phyloP scores from a whole-genome alignment of 2,113 vertebrate species.

The Cinclus mexicanus region DNA sequence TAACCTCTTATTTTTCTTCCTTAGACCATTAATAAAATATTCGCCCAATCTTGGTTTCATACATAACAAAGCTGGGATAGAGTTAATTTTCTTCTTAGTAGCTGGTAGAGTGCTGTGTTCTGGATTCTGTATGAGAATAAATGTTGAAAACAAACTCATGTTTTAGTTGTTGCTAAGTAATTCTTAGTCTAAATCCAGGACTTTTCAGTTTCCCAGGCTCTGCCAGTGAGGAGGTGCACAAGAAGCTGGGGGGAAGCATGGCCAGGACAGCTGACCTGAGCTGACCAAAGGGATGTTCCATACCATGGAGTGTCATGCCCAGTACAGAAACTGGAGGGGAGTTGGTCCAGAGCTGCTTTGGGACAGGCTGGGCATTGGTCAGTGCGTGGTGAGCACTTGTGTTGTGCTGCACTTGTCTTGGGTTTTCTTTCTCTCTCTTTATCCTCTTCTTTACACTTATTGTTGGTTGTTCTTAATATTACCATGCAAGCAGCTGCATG shows the following conservation, averaged over 20 bases:
- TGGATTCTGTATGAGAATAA: background rate
- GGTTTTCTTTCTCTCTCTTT: background rate
- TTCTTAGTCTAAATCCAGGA: background rate
- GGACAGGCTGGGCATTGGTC: background rate
- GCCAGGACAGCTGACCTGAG: background rate
- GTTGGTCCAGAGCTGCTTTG: background rate
- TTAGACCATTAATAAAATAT: background rate
- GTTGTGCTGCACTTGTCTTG: background rate
- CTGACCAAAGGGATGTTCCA: background rate
- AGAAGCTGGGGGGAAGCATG: background rate
- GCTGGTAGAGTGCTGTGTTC: background rate
- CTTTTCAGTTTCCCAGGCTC: background rate
- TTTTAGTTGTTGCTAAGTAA: background rate
- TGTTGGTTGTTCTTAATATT: background rate
- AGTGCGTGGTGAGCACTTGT: background rate
- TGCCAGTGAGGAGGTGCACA: background rate
- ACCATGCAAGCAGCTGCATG: background rate
- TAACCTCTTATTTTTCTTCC: background rate
- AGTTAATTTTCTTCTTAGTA: background rate
- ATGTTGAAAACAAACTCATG: background rate
- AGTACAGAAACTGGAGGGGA: background rate
- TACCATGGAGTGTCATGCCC: accelerated
- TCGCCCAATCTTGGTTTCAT: background rate
- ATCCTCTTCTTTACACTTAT: background rate
- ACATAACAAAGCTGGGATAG: background rate